phyloP scores from a whole-genome alignment of 2,888 invertebrate genomes.

The Cheilosia variabilis region DNA sequence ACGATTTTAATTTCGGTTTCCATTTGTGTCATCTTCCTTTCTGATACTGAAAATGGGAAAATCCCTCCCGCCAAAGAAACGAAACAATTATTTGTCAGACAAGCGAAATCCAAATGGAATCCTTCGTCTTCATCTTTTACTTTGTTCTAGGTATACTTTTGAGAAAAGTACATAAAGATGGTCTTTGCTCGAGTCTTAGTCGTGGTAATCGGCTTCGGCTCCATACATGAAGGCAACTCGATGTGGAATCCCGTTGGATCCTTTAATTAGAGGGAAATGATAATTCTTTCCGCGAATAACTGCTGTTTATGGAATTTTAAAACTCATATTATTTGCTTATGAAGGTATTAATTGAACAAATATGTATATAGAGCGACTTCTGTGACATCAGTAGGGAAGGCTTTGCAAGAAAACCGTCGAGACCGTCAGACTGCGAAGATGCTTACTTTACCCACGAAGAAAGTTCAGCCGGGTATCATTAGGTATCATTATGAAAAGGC shows the following conservation, averaged over 20 bases:
- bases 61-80: not conserved
- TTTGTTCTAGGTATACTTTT: conserved; percentile 5
- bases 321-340: not conserved
- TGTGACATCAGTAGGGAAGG: not conserved
- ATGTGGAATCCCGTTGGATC: not conserved
- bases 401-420: no score
- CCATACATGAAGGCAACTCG: conserved; percentile 1
- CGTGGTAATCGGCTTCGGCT: not conserved
- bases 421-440: no score
- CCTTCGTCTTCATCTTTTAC: conserved; percentile 16
- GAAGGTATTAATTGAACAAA: not conserved
- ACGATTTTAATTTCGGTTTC: conserved; percentile 12
- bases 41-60: not conserved
- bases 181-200: not conserved
- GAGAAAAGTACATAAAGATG: conserved; percentile 9
- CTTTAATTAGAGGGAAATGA: conserved; percentile 1
- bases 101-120: not conserved
- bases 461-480: no score
- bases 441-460: no score
- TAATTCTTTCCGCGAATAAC: not conserved
- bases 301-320: not conserved
- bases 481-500: no score
- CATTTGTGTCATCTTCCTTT: conserved; percentile 4
- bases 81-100: conserved; percentile 20
- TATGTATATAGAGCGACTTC: not conserved